Percentiles rank a stretch among this genome's conserved stretches.
These are phyloP conservation scores for Parnassius apollo DNA, from an alignment of 2,888 invertebrate species.

Conservation along the genomic window DNA sequence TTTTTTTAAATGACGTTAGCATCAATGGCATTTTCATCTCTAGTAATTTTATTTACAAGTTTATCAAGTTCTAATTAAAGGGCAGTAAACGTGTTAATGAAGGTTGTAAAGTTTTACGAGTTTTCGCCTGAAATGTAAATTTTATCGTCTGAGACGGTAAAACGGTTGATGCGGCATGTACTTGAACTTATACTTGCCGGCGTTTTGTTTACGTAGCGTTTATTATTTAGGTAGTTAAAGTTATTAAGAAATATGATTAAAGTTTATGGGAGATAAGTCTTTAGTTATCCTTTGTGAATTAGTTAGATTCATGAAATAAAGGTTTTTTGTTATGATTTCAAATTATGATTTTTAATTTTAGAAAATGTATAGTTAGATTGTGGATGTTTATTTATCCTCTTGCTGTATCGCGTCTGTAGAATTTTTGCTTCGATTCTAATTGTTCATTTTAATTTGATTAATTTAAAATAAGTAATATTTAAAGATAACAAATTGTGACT, in stretches of 20 bases:
- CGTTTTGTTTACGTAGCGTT: conserved; percentile 39
- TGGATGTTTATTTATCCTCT: too few species aligned
- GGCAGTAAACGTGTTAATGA: conserved; percentile 55
- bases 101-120: conserved; percentile 59
- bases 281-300: conserved; percentile 8
- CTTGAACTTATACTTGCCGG: conserved; percentile 46
- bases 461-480: too few species aligned
- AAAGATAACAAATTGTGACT: neutral
- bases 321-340: too few species aligned
- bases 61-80: conserved; percentile 68
- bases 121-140: conserved; percentile 62
- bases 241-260: conserved; percentile 9
- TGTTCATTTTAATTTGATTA: too few species aligned
- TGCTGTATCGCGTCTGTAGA: too few species aligned
- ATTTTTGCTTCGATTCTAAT: too few species aligned
- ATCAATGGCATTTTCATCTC: conserved; percentile 62
- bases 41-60: conserved; percentile 54
- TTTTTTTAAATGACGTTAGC: conserved; percentile 50
- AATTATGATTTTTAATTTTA: too few species aligned
- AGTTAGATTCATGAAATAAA: neutral
- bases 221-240: conserved; percentile 28
- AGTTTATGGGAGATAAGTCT: conserved; percentile 9
- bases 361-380: too few species aligned
- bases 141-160: conserved; percentile 47
- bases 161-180: conserved; percentile 41